Evolutionary conservation across 2,113 vertebrate species (phyloP), one percentile per base, ranked within the genome.

Genomic region (Hirundichthys speculiger): DNA sequence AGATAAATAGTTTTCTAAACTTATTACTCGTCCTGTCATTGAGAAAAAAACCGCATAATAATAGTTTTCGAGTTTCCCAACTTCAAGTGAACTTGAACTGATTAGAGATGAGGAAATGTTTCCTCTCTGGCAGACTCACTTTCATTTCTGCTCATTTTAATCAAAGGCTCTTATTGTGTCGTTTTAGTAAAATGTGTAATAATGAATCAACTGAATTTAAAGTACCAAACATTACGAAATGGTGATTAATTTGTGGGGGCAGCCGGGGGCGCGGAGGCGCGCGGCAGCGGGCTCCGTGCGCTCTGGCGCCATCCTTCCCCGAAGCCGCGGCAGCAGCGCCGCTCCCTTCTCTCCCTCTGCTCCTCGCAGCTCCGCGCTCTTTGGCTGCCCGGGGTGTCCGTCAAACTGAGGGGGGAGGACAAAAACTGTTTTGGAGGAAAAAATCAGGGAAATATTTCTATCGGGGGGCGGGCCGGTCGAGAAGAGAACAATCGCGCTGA

Each of bases 401-500:
- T 98, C 96, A 96, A 90, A 75, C 63, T 75, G 75, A 62, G 55
- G 66, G 56, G 20, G 20, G 74, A 77, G 72, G 57, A 75, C 64
- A 75, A 83, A 88, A 85, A 88, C 69, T 53, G 63, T 81, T 85
- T 86, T 77, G 82, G 58, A 61, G 34, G 73, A 92, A 91, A 93
- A 92, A 92, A 88, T 93, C 89, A 75, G 75, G 84, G 88, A 86
- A 89, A 91, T 74, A 93, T 93, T 94, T 93, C 89, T 87, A 86
- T 90, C 91, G 92, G 89, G 79, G 87, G 94, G 94, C 90, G 83
- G 94, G 93, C 86, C 74, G 73, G 58, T 88, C 91, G 85, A 89
- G 79, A 92, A 89, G 92, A 92, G 82, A 93, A 93, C 94, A 94
- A 96, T 96, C 92, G 93, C 92, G 93, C 92, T 92, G 90, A 90